Percentiles rank a stretch among this genome's conserved stretches.
Evolutionary conservation across 2,888 invertebrate species (phyloP).

Genomic region (Chorisops tibialis): DNA sequence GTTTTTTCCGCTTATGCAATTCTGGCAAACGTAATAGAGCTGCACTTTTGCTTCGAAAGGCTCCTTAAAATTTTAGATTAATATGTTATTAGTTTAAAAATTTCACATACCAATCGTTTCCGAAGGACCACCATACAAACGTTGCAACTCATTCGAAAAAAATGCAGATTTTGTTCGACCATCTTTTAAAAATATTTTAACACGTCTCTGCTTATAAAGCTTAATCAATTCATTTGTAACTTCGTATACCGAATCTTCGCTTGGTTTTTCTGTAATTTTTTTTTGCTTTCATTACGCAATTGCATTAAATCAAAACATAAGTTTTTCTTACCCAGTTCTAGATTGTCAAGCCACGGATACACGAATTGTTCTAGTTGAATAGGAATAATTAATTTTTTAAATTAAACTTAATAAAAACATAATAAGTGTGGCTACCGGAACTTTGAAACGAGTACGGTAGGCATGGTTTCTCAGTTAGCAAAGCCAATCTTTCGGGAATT

Average conservation of each 20-base stretch:
- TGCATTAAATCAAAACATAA: not conserved
- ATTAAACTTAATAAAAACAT: not conserved
- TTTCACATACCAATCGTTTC: conserved; percentile 45
- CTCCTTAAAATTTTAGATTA: not conserved
- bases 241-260: conserved; percentile 43
- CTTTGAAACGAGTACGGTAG: conserved; percentile 43
- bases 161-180: conserved; percentile 44
- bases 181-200: conserved; percentile 44
- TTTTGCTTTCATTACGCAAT: too few species aligned
- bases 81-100: not conserved
- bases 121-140: conserved; percentile 42
- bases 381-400: not conserved
- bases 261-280: conserved; percentile 40
- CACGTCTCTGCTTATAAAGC: conserved; percentile 44
- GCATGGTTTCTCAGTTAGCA: conserved; percentile 43
- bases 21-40: conserved; percentile 6
- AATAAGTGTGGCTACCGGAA: conserved; percentile 32
- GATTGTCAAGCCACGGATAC: conserved; percentile 25
- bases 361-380: conserved; percentile 17
- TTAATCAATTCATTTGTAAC: conserved; percentile 45
- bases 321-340: conserved; percentile 17
- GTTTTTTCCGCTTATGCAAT: not conserved
- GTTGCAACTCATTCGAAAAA: conserved; percentile 43
- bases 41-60: conserved; percentile 8
- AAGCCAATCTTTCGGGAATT: conserved; percentile 45